Evolutionary conservation across 2,888 invertebrate species (phyloP), one percentile per base, ranked within the genome.

Genomic region (Drosophila paranaensis): DNA sequence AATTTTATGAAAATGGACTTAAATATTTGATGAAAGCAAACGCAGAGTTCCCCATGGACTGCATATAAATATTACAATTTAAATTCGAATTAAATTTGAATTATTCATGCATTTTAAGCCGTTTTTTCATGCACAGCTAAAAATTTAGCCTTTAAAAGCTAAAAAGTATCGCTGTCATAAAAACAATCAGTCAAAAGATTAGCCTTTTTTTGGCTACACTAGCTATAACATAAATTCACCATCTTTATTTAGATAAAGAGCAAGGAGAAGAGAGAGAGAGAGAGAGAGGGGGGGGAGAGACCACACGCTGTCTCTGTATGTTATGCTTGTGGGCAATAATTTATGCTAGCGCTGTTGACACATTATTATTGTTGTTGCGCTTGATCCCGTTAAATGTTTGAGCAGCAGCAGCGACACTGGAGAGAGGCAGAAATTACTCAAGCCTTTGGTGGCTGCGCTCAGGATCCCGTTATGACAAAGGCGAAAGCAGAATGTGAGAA

Each of bases 301-400:
- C 33, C 5, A n/a, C n/a, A 6, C 48, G n/a, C 10, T n/a, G 30
- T n/a, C 48, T 16, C 11, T 2, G 48, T n/a, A 33, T n/a, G 48
- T 30, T 10, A 30, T 11, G 33, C 13, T 20, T n/a, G 46, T 48
- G 46, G 46, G n/a, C 27, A 37, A 53, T 53, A 53, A 53, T 37
- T 39, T 40, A 39, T 55, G 39, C 40, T 0, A 13, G 10, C 16
- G 13, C 13, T 55, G n/a, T 42, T 30, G 39, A 40, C 40, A 16
- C 40, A 6, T 30, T 16, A 40, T 13, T 30, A 55, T 40, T 40
- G 40, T 42, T 30, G 40, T 30, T 30, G 30, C 42, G 30, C 16
- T 40, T 42, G 30, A 40, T 55, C 40, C 55, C 40, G 16, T 55
- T 5, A 54, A 27, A 54, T 30, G 27, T 54, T n/a, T 27, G 14